Evolutionary conservation across 53 echinoderm and acorn worm genomes (phyloP).

Genomic region (Patiria pectinifera): DNA sequence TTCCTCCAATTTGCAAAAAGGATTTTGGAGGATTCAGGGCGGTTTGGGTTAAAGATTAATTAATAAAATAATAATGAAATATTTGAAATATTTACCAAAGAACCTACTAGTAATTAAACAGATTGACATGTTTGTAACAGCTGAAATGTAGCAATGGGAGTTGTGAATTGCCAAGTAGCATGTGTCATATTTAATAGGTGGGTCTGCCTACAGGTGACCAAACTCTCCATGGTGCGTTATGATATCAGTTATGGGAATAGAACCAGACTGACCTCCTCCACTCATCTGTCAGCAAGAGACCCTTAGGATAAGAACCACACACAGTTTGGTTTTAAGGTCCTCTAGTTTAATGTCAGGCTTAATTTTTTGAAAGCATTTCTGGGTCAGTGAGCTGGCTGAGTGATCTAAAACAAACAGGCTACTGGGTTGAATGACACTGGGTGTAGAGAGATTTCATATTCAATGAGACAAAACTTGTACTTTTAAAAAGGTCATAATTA

Average conservation of each 20-base stretch:
- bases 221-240: background rate
- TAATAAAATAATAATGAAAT: too few relatives aligned
- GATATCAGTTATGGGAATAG: background rate
- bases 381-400: slow-evolving; percentile 23
- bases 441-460: background rate
- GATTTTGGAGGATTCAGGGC: too few relatives aligned
- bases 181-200: background rate
- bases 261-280: background rate
- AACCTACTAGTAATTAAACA: too few relatives aligned
- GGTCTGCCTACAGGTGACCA: background rate
- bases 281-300: slow-evolving; percentile 31
- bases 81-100: too few relatives aligned
- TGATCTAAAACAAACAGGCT: slow-evolving; percentile 16
- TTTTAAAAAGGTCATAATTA: background rate
- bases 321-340: background rate
- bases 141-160: background rate
- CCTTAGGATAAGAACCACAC: slow-evolving; percentile 46
- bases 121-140: background rate
- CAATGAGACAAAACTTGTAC: background rate
- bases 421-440: slow-evolving; percentile 12
- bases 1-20: too few relatives aligned
- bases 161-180: background rate
- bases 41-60: too few relatives aligned
- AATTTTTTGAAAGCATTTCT: slow-evolving; percentile 46
- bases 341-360: background rate